Percentiles rank a stretch among this genome's conserved stretches.
Evolutionary conservation across 1,140 invertebrate genomes (phyloP).

Genomic region (Oryctes rhinoceros): DNA sequence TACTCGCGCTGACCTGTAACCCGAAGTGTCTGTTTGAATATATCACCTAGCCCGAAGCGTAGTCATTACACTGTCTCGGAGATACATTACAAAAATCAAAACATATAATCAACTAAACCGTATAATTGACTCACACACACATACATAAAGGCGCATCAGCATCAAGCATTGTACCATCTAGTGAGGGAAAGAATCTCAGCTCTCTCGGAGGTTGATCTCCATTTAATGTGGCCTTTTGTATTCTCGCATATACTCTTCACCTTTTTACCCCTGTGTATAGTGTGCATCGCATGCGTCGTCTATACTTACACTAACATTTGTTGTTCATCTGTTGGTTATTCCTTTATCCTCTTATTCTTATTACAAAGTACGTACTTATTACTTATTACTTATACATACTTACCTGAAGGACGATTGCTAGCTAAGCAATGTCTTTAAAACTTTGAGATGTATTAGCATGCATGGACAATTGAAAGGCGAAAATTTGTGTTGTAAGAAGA

Average conservation of each 20-base stretch:
- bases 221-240: slow-evolving; percentile 21
- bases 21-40: slow-evolving; percentile 46
- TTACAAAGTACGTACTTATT: neutral
- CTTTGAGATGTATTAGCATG: too few relatives aligned
- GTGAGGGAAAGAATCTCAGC: neutral
- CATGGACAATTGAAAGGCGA: too few relatives aligned
- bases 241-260: slow-evolving; percentile 12
- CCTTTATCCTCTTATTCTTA: neutral
- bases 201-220: slow-evolving; percentile 28
- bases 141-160: neutral
- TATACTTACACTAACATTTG: neutral
- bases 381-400: too few relatives aligned
- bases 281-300: neutral
- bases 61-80: slow-evolving; percentile 53
- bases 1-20: slow-evolving; percentile 41
- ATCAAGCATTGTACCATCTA: neutral
- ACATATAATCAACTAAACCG: slow-evolving; percentile 52
- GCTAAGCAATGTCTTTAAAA: too few relatives aligned
- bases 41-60: slow-evolving; percentile 51
- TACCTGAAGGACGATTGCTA: too few relatives aligned
- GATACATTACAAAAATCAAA: slow-evolving; percentile 55
- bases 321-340: neutral
- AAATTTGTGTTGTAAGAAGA: too few relatives aligned
- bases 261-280: neutral
- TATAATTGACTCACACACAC: slow-evolving; percentile 46